Conservation (phyloP, 2,797 vertebrate genomes). For the Pseudomugil tenellus region DNA sequence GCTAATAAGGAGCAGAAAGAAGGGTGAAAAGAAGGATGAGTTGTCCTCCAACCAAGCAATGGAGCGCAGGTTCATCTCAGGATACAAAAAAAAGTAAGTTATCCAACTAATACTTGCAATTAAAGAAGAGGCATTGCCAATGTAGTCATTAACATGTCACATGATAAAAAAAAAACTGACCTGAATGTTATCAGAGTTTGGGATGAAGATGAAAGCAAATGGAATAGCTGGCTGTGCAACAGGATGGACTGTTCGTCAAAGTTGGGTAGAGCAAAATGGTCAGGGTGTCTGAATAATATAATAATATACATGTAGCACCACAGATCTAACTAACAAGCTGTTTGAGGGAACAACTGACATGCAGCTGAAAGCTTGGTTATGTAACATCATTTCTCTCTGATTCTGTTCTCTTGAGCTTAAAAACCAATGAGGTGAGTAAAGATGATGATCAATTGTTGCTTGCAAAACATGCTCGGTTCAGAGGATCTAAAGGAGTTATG, state of each 20-base stretch:
- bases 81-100: slow-evolving; percentile 43
- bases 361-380: slow-evolving; percentile 53
- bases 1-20: slow-evolving; percentile 30
- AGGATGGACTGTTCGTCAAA: background rate
- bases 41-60: slow-evolving; percentile 27
- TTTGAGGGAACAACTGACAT: slow-evolving; percentile 57
- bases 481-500: slow-evolving; percentile 46
- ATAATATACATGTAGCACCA: slow-evolving; percentile 40
- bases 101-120: slow-evolving; percentile 19
- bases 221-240: slow-evolving; percentile 12
- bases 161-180: background rate
- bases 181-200: background rate
- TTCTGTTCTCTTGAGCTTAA: slow-evolving; percentile 52
- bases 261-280: background rate
- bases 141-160: slow-evolving; percentile 29
- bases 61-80: slow-evolving; percentile 45
- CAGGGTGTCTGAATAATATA: slow-evolving; percentile 40
- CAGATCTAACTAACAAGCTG: slow-evolving; percentile 67
- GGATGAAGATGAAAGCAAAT: slow-evolving; percentile 18
- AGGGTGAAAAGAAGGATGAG: slow-evolving; percentile 12
- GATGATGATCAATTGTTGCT: slow-evolving; percentile 67
- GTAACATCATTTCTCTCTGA: slow-evolving; percentile 52
- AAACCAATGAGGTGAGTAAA: slow-evolving; percentile 55
- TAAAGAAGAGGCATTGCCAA: slow-evolving; percentile 33
- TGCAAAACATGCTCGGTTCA: slow-evolving; percentile 54